These are phyloP conservation scores for Lucinisca nassula DNA, from an alignment of 2,888 invertebrate species.

Conservation along the genomic window DNA sequence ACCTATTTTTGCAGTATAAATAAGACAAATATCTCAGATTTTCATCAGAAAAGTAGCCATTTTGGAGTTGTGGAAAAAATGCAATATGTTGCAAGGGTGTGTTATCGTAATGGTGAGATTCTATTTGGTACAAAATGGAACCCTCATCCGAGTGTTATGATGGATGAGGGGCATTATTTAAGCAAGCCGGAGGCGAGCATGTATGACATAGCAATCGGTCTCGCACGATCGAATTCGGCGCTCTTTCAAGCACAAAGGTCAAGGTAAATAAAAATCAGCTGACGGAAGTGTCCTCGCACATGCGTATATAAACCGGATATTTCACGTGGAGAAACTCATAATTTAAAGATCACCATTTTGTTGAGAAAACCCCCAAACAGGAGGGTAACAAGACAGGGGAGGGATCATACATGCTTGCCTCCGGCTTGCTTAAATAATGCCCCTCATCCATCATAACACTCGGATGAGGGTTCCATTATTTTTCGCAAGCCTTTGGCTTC, in stretches of 20 bases:
- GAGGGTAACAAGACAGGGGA: background rate
- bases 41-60: too few relatives aligned
- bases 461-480: too few relatives aligned
- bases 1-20: too few relatives aligned
- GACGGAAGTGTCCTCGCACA: too few relatives aligned
- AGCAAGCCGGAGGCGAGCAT: conserved; percentile 47
- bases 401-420: conserved; percentile 41
- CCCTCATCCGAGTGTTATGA: conserved; percentile 57
- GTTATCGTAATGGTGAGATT: too few relatives aligned
- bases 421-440: too few relatives aligned
- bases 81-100: too few relatives aligned
- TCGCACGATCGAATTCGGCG: background rate
- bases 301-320: background rate
- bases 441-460: too few relatives aligned
- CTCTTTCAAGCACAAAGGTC: too few relatives aligned
- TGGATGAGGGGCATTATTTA: conserved; percentile 61
- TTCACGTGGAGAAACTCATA: background rate
- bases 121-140: too few relatives aligned
- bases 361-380: background rate
- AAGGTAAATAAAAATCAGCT: background rate
- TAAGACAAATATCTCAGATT: too few relatives aligned
- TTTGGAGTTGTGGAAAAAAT: too few relatives aligned
- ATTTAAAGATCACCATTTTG: conserved; percentile 7
- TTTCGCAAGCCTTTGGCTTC: conserved; percentile 38
- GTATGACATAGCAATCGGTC: conserved; percentile 21